Evolutionary conservation across 2,888 invertebrate species (phyloP).

Genomic region (Beris chalybata): DNA sequence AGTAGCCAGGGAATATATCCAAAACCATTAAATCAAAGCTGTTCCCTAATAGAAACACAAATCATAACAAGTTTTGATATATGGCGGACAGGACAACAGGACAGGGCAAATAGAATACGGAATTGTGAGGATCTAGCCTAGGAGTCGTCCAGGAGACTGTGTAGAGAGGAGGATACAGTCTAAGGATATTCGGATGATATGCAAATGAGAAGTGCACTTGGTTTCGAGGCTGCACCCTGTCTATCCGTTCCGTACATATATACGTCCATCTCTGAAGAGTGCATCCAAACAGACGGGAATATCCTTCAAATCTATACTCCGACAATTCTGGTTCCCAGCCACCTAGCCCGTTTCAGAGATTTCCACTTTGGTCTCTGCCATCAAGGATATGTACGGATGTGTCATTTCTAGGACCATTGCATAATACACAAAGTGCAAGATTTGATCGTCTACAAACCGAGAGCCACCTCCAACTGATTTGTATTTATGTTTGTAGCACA

Average conservation of each 20-base stretch:
- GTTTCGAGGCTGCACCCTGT: neutral
- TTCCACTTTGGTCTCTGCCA: neutral
- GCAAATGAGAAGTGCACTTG: constrained; percentile 36
- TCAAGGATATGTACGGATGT: constrained; percentile 19
- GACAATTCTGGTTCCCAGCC: neutral
- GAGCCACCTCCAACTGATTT: constrained; percentile 26
- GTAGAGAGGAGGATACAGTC: constrained; percentile 21
- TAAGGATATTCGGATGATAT: constrained; percentile 39
- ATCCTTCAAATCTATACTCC: constrained; percentile 8
- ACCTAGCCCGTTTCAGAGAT: no score
- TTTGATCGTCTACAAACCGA: constrained; percentile 35
- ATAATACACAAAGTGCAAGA: constrained; percentile 34
- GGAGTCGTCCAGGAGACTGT: constrained; percentile 6
- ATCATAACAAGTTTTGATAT: constrained; percentile 41
- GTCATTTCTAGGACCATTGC: constrained; percentile 21
- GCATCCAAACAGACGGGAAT: constrained; percentile 11
- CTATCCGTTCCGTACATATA: neutral
- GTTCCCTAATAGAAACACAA: constrained; percentile 40
- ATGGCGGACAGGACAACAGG: constrained; percentile 39
- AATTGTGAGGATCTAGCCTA: constrained; percentile 32
- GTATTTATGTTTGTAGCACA: constrained; percentile 14
- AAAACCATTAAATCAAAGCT: constrained; percentile 40
- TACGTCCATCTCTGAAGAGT: constrained; percentile 3
- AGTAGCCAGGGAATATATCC: constrained; percentile 26
- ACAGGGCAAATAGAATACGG: constrained; percentile 39